Base-by-base conservation (phyloP, 2,888 invertebrate species). In the Nemoura dubitans region DNA sequence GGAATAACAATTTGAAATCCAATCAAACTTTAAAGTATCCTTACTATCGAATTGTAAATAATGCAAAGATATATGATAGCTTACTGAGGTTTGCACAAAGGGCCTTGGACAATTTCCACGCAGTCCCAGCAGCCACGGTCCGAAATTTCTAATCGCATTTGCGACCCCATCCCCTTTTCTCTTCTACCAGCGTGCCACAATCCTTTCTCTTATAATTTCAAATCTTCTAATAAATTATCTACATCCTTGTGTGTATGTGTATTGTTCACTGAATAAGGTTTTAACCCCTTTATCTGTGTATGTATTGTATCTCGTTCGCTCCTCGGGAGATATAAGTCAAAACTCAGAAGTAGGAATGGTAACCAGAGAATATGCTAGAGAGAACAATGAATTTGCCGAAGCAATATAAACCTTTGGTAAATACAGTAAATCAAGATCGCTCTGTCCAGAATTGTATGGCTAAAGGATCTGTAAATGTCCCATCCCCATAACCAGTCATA, bases 381-480 rank as follows among this genome's bases (percentile, higher is more conserved):
- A 26, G 83, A 85, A 86, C 87, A 87, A 80, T 86, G 86, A 86
- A 87, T 88, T 87, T 87, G 85, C 87, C 85, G 87, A 88, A 88
- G 87, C 85, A 86, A 87, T 88, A 88, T 88, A 85, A 88, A 88
- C 87, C 87, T 87, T 87, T 80, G 86, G 87, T 82, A 88, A 88
- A 88, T 88, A 88, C 86, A 43, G 88, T 88, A 88, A 88, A 88
- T 88, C 88, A 88, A 88, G 88, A 88, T 88, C 85, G 78, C 30
- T 83, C 82, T 27, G 76, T 27, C 29, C 76, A 59, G 76, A 84
- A 27, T 59, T 84, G 84, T 84, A 28, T 84, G 84, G 30, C 84
- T 76, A 84, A 84, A 84, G 84, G 84, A 84, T 84, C 84, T 27
- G 59, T 29, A 81, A 76, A 76, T 27, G 59, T 29, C 84, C 84